Conservation (phyloP, 1,140 invertebrate genomes). For the Drosophila watanabei region DNA sequence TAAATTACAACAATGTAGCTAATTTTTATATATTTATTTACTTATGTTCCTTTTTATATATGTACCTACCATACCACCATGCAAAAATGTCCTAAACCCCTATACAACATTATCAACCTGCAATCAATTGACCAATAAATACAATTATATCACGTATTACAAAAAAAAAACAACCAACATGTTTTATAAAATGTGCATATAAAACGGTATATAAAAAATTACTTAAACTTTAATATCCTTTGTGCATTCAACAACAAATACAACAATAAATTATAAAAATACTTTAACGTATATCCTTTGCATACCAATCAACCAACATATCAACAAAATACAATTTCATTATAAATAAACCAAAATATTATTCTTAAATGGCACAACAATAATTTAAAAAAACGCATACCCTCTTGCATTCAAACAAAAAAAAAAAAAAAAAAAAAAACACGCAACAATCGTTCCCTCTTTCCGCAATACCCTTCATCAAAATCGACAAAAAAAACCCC, state of each 20-base stretch:
- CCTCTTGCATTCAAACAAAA: conserved; percentile 51
- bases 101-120: conserved; percentile 54
- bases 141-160: conserved; percentile 10
- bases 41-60: conserved; percentile 69
- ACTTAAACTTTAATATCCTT: conserved; percentile 36
- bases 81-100: conserved; percentile 47
- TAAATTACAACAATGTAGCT: conserved; percentile 37
- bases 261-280: not conserved
- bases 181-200: not conserved
- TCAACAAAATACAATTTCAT: conserved; percentile 26
- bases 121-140: conserved; percentile 17
- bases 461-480: conserved; percentile 76
- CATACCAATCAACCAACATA: conserved; percentile 24
- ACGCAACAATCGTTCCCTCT: conserved; percentile 70
- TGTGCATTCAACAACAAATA: conserved; percentile 48
- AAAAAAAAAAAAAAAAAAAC: conserved; percentile 52
- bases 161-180: conserved; percentile 32
- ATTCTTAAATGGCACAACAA: conserved; percentile 28
- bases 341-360: conserved; percentile 24
- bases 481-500: conserved; percentile 16
- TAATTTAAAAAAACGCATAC: conserved; percentile 50
- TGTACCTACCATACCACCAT: conserved; percentile 53
- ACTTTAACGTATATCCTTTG: not conserved
- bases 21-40: conserved; percentile 58
- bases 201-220: conserved; percentile 26